phyloP scores from a whole-genome alignment of 1,140 invertebrate genomes.

The Neodiprion fabricii region DNA sequence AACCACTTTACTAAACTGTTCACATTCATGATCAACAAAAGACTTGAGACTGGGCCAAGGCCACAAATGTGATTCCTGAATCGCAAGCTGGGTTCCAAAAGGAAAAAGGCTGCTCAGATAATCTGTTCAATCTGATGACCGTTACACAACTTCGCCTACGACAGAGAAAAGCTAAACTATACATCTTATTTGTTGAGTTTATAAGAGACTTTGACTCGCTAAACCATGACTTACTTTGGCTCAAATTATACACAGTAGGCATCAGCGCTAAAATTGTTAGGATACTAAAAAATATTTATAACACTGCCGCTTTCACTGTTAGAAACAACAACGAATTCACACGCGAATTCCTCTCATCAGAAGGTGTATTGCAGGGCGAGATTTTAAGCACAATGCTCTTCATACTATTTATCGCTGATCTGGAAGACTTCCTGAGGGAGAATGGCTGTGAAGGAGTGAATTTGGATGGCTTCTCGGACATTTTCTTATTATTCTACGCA shows the following conservation, averaged over 20 bases:
- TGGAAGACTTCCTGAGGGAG: background rate
- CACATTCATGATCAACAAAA: slow-evolving; percentile 24
- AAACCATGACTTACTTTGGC: background rate
- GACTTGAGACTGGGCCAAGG: background rate
- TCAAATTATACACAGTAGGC: background rate
- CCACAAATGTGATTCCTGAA: too few species aligned
- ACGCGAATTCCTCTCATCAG: too few species aligned
- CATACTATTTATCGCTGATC: background rate
- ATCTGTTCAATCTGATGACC: too few species aligned
- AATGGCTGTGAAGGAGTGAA: background rate
- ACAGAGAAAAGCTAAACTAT: background rate
- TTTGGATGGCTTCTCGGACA: background rate
- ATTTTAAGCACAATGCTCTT: too few species aligned
- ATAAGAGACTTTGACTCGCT: background rate
- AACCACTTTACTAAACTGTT: slow-evolving; percentile 32
- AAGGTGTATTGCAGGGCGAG: too few species aligned
- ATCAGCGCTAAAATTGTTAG: background rate
- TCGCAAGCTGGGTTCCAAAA: too few species aligned
- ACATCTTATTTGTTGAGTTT: background rate
- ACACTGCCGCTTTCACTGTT: background rate
- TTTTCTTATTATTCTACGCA: background rate
- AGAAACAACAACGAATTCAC: background rate
- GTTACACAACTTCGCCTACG: background rate
- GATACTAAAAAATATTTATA: background rate
- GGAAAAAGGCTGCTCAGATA: too few species aligned